phyloP scores from a whole-genome alignment of 2,888 invertebrate genomes.

The Corythucha ciliata region DNA sequence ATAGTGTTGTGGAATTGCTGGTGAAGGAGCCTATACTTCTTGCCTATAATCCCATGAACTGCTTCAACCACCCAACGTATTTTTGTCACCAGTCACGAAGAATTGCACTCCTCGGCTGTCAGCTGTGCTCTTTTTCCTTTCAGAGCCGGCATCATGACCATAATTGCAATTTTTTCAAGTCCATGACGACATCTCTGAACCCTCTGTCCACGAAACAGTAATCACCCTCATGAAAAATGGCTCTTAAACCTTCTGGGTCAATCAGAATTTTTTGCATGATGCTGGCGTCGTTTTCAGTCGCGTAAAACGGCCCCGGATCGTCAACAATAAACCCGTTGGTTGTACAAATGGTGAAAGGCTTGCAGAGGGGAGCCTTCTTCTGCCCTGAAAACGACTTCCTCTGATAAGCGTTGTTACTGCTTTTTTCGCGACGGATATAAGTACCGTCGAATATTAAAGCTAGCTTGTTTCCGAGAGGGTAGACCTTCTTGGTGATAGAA shows the following conservation, averaged over 20 bases:
- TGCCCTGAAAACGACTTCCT: conserved; percentile 32
- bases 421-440: conserved; percentile 31
- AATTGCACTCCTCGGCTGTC: too few relatives aligned
- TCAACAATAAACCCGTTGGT: conserved; percentile 34
- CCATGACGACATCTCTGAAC: conserved; percentile 32
- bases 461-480: too few relatives aligned
- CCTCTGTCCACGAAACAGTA: conserved; percentile 34
- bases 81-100: too few relatives aligned
- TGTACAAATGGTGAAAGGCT: conserved; percentile 36
- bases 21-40: too few relatives aligned
- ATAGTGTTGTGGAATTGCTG: too few relatives aligned
- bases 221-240: conserved; percentile 30
- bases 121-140: too few relatives aligned
- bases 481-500: too few relatives aligned
- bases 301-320: conserved; percentile 31
- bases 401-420: conserved; percentile 30
- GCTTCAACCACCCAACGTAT: too few relatives aligned
- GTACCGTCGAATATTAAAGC: conserved; percentile 32
- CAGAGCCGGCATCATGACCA: conserved; percentile 35
- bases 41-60: too few relatives aligned
- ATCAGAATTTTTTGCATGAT: conserved; percentile 32
- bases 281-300: conserved; percentile 34
- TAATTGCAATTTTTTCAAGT: conserved; percentile 14
- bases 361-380: conserved; percentile 35
- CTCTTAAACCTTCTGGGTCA: conserved; percentile 29